Conservation (phyloP, 2,113 vertebrate species). For the Nothobranchius kuhntae region DNA sequence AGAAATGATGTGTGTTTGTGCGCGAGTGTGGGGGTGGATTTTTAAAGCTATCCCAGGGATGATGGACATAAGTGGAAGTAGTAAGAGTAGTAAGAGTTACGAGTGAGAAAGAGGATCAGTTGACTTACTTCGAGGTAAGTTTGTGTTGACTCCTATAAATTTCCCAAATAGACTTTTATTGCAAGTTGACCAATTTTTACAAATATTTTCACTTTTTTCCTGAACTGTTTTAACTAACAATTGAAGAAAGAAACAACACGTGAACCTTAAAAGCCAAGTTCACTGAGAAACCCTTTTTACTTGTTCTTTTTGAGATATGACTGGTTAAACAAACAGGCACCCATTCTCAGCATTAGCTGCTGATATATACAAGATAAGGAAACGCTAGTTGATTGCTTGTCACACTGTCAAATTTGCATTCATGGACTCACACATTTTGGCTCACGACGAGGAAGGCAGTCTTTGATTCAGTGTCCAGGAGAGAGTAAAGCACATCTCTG, state of each 20-base stretch:
- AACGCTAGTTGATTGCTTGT: too few species aligned
- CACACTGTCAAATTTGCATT: too few species aligned
- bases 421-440: too few species aligned
- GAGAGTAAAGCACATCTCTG: too few species aligned
- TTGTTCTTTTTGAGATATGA: too few species aligned
- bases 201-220: conserved; percentile 1
- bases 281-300: too few species aligned
- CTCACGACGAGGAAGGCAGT: too few species aligned
- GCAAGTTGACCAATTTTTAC: not conserved
- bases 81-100: conserved; percentile 18
- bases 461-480: too few species aligned
- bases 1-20: conserved; percentile 40
- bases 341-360: too few species aligned
- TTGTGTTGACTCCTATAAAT: not conserved
- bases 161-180: conserved; percentile 22
- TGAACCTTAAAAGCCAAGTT: not conserved
- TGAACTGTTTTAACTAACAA: conserved; percentile 11
- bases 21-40: conserved; percentile 25
- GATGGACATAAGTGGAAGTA: conserved; percentile 48
- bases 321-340: too few species aligned
- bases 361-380: too few species aligned
- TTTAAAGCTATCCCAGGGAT: conserved; percentile 44
- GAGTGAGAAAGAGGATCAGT: conserved; percentile 39
- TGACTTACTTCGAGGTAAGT: conserved; percentile 43
- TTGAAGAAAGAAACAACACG: conserved; percentile 15